Conservation (phyloP, 2,113 vertebrate genomes). For the Acinonyx jubatus region DNA sequence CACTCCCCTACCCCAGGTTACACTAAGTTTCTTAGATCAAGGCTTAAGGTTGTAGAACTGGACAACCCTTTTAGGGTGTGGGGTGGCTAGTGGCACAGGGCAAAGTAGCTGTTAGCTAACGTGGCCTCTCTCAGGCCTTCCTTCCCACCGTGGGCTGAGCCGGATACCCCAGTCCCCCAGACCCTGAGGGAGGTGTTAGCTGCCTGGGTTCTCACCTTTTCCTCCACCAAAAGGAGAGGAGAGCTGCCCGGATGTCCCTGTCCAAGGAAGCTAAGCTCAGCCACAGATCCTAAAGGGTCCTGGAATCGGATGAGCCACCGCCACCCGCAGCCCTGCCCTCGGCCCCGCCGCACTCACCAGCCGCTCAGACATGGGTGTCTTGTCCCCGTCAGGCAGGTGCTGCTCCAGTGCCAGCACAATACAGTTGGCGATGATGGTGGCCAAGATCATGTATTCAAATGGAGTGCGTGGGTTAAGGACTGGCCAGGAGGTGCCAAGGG, state of each 20-base stretch:
- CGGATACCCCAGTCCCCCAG: background rate
- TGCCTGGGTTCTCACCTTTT: too few species aligned
- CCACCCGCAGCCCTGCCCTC: background rate
- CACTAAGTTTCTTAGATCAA: background rate
- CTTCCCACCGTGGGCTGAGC: background rate
- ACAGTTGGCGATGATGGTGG: conserved; percentile 99
- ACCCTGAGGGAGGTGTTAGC: background rate
- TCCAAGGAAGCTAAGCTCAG: background rate
- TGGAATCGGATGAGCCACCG: background rate
- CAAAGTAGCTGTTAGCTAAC: background rate
- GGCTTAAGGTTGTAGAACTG: background rate
- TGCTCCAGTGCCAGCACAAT: conserved; percentile 98
- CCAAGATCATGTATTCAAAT: conserved; percentile 98
- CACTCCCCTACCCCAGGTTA: too few species aligned
- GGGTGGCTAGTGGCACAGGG: background rate
- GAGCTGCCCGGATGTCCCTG: background rate
- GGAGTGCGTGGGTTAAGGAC: conserved; percentile 88
- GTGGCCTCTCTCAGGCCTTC: background rate
- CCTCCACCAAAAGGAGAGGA: background rate
- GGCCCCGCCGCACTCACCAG: conserved; percentile 90
- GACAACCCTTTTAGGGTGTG: background rate
- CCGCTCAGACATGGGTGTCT: conserved; percentile 97
- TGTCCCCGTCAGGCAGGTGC: conserved; percentile 95
- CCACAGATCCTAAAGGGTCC: background rate
- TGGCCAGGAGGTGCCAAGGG: background rate